Evolutionary conservation across 2,113 vertebrate genomes (phyloP), one percentile per base, ranked within the genome.

Genomic region (Esox niger): DNA sequence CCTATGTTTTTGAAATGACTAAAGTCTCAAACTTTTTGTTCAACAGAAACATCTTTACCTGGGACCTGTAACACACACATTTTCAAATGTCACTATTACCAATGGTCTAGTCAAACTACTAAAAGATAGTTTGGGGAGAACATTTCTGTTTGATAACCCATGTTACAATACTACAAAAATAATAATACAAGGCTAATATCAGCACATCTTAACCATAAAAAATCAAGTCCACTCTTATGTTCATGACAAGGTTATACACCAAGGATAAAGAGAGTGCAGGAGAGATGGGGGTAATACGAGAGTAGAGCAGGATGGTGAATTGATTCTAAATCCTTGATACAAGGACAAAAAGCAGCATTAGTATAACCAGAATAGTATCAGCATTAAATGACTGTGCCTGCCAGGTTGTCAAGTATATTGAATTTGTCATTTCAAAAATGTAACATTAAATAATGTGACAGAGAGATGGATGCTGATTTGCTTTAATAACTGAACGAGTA

Each of bases 231-330:
- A 62, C 15, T 54, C 9, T 43, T 17, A 13, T 7, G 61, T 52
- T 26, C 38, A 58, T 65, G 70, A 30, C 76, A 80, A 84, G 80
- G 80, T 87, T 55, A 81, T 29, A 26, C n/a, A n/a, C 30, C 78
- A 87, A 84, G 79, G 83, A 81, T 73, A 56, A 6, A 15, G 7
- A n/a, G 47, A n/a, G 47, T 21, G 47, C 5, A 4, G n/a, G 21
- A 6, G 43, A 46, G 33, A 47, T 11, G 26, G 55, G 38, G 27
- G 66, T 43, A 43, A 66, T 38, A 63, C 25, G 43, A 73, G 63
- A 62, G 52, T 70, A 46, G 27, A 63, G 59, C 49, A 25, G 73
- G 57, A 20, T 64, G 20, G 56, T 64, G 55, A 69, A 47, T 49
- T 65, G 3, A 55, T 62, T 69, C 46, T 11, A 66, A 71, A 30